Base-by-base conservation (phyloP, 2,113 vertebrate species). In the Lycaon pictus region DNA sequence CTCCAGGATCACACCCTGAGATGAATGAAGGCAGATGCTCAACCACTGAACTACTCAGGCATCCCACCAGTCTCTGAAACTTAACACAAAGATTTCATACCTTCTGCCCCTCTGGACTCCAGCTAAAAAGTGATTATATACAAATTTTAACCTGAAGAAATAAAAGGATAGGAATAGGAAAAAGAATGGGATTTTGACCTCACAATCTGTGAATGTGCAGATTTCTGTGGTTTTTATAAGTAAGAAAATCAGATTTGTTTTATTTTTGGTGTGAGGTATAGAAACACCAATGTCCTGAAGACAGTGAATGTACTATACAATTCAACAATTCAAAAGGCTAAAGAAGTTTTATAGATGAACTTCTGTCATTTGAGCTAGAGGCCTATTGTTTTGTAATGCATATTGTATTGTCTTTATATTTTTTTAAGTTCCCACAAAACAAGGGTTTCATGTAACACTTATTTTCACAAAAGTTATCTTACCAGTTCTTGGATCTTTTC, bases 121-220 rank as follows among this genome's bases (percentile, higher is more conserved):
- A 60, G 7, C 72, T 79, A 27, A 88, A 97, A 97, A 91, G 23
- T 76, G 32, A 82, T 7, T 80, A 58, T 32, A 82, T 43, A 13
- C 7, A 19, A 97, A 93, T 63, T 96, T 87, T 95, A 96, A 92
- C 74, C 35, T 95, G 51, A 89, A 91, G 55, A 90, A 80, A 83
- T 56, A 88, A 2, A 86, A 88, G 27, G 43, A 56, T 63, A 84
- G 69, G 58, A 95, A 87, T 69, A 81, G 20, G 51, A 56, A 92
- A 88, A 97, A 72, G 51, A 90, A 90, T 5, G 17, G 79, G 43
- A 58, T 90, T 90, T 95, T 43, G 82, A 29, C 63, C 55, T 93
- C 76, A 76, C 1, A 20, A 13, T 77, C 65, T 72, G 12, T 5
- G 20, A 92, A 80, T 56, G 10, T 95, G 15, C 37, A 79, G 60